Percentiles rank a stretch among this genome's conserved stretches.
Evolutionary conservation across 2,797 vertebrate species (phyloP).

Genomic region (Mycteria americana): DNA sequence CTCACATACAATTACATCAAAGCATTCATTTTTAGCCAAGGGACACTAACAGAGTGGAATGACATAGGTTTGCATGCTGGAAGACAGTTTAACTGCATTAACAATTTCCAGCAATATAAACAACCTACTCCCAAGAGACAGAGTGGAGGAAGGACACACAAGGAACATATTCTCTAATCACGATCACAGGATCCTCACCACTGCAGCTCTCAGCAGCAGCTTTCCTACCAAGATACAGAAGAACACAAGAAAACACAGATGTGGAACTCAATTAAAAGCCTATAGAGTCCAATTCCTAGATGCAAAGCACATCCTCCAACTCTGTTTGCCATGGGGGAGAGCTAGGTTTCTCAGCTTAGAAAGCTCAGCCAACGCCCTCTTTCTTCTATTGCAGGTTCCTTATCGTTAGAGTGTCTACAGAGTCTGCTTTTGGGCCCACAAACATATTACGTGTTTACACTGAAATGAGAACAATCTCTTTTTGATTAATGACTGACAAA

Average conservation of each 20-base stretch:
- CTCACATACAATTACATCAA: conserved; percentile 85
- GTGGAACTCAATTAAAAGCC: neutral
- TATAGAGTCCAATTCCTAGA: neutral
- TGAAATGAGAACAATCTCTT: neutral
- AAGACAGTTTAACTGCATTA: conserved; percentile 39
- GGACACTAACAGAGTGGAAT: conserved; percentile 68
- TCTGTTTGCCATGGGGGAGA: neutral
- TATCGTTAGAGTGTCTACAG: neutral
- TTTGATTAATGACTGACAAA: neutral
- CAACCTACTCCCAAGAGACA: conserved; percentile 60
- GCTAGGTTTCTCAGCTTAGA: neutral
- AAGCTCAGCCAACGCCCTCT: neutral
- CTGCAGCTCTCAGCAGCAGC: neutral
- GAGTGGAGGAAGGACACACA: conserved; percentile 65
- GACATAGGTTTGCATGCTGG: conserved; percentile 71
- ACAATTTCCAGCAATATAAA: conserved; percentile 71
- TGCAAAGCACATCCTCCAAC: neutral
- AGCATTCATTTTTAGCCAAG: conserved; percentile 77
- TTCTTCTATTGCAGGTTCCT: neutral
- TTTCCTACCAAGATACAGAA: neutral
- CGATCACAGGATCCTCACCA: neutral
- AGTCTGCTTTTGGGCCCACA: neutral
- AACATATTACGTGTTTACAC: neutral
- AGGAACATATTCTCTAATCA: conserved; percentile 41
- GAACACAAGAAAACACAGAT: neutral